These are phyloP conservation scores for Baryphthengus martii DNA, from an alignment of 2,113 vertebrate genomes.

Conservation along the genomic window DNA sequence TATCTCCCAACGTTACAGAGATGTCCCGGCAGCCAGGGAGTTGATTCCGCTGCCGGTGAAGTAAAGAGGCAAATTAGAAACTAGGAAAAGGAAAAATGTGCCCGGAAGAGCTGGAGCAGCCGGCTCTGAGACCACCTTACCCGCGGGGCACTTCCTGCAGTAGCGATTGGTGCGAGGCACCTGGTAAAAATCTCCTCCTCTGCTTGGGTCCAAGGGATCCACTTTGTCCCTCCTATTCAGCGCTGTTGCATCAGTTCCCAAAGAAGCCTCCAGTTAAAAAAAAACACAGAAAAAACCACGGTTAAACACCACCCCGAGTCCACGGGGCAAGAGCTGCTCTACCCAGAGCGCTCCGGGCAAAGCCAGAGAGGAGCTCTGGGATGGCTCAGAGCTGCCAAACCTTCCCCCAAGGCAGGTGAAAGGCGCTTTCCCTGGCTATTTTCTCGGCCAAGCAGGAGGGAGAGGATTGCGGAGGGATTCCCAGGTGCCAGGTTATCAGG, in stretches of 20 bases:
- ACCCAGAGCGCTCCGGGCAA: fast-evolving
- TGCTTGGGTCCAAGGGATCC: not conserved
- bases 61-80: not conserved
- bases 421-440: not conserved
- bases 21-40: not conserved
- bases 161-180: fast-evolving
- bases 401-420: not conserved
- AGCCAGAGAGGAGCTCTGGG: not conserved
- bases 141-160: not conserved
- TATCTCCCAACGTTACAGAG: no score
- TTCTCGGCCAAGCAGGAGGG: not conserved
- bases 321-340: fast-evolving
- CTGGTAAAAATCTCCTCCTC: not conserved
- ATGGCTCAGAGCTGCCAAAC: not conserved
- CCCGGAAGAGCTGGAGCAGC: not conserved
- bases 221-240: not conserved
- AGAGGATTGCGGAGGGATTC: not conserved
- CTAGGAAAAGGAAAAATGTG: not conserved
- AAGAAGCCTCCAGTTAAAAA: fast-evolving
- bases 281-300: not conserved
- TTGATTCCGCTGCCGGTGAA: not conserved
- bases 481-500: not conserved
- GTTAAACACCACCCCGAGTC: not conserved
- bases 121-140: not conserved
- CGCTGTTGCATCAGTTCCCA: fast-evolving